Base-by-base conservation (phyloP, 1,140 invertebrate species). In the Leptoteleia sp. region DNA sequence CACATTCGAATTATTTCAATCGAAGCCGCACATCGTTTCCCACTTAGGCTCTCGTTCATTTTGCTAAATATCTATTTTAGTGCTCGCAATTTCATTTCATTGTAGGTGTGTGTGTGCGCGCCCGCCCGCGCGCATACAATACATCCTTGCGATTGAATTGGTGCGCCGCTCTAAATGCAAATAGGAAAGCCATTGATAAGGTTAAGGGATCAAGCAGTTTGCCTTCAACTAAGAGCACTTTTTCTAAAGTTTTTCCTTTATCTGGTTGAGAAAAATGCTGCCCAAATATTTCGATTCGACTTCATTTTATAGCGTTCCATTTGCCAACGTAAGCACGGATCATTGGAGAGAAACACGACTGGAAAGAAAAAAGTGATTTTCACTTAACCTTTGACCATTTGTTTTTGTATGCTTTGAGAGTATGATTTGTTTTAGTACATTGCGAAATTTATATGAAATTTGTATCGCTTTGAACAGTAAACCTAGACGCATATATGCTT, bases 81-180 rank as follows among this genome's bases (percentile, higher is more conserved):
- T 35, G 15, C 19, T 45, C 25, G 35, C 47, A 45, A 61, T 29
- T 42, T 35, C 45, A 61, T 61, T 16, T 62, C 29, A 47, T 62
- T 62, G 42, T 37, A n/a, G n/a, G n/a, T n/a, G n/a, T n/a, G n/a
- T n/a, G n/a, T n/a, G n/a, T n/a, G n/a, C n/a, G n/a, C n/a, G n/a
- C n/a, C n/a, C n/a, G n/a, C n/a, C n/a, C n/a, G n/a, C n/a, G n/a
- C n/a, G n/a, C n/a, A 17, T 35, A 29, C 17, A 47, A 61, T 61
- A 22, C 42, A 16, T 64, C 43, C 45, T 45, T 15, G 27, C 40
- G 31, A 45, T 67, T 43, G 47, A 45, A 38, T 25, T 6, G 27
- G 15, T 40, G 43, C 19, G 43, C 40, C 59, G 59, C 25, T 64
- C 35, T 64, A 64, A 64, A 64, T 64, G 59, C 33, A 64, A 64